phyloP scores from a whole-genome alignment of 2,797 vertebrate species.

The Loriculus beryllinus region DNA sequence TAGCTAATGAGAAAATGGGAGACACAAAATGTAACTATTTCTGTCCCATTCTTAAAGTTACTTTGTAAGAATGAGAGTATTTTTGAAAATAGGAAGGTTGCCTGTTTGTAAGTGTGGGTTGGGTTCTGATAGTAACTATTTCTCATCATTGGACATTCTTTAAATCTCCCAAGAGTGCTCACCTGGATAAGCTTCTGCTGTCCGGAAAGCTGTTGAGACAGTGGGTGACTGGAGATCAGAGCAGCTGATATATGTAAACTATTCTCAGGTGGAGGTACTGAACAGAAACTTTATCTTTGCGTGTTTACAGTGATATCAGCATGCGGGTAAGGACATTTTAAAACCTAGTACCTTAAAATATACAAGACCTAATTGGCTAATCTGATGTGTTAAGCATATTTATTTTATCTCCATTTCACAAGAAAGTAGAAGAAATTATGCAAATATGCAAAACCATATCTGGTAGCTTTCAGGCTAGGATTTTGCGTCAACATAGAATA shows the following conservation, averaged over 20 bases:
- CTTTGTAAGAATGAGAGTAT: background rate
- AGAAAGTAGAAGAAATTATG: rapidly evolving
- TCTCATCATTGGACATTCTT: background rate
- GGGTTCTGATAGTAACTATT: background rate
- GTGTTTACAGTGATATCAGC: background rate
- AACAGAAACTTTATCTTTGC: rapidly evolving
- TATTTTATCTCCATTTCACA: background rate
- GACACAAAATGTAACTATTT: background rate
- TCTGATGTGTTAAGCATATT: background rate
- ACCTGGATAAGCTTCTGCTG: background rate
- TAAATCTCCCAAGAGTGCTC: background rate
- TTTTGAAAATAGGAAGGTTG: background rate
- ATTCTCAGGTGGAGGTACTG: background rate
- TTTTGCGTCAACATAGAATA: background rate
- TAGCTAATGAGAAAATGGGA: background rate
- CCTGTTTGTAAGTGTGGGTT: background rate
- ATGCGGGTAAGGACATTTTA: background rate
- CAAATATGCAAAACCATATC: background rate
- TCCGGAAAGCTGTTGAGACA: background rate
- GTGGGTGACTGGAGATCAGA: background rate
- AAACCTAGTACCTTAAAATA: background rate
- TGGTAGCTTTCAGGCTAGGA: background rate
- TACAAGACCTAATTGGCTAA: background rate
- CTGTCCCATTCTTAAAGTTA: background rate
- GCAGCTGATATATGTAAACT: background rate